Conservation (phyloP, 2,888 invertebrate species). For the Macaria liturata region DNA sequence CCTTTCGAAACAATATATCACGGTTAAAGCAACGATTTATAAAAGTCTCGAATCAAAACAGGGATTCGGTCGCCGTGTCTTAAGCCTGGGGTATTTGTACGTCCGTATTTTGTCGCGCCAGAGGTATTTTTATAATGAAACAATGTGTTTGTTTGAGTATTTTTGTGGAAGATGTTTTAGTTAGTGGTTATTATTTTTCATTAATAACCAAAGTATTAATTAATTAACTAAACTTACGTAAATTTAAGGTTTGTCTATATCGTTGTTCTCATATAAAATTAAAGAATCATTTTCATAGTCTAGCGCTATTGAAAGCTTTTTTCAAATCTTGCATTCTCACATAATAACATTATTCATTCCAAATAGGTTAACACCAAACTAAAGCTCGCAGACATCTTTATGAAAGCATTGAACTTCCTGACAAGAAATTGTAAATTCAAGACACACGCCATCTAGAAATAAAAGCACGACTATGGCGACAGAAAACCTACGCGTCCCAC, state of each 20-base stretch:
- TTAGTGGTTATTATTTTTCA: background rate
- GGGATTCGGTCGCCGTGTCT: constrained; percentile 42
- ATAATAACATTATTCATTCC: no score
- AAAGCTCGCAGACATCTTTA: constrained; percentile 2
- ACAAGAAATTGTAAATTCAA: constrained; percentile 22
- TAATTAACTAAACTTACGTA: no score
- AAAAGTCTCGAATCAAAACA: constrained; percentile 54
- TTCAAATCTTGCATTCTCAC: no score
- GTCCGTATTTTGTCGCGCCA: constrained; percentile 35
- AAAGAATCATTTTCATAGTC: no score
- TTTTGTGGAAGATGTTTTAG: constrained; percentile 1
- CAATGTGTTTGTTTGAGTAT: constrained; percentile 8
- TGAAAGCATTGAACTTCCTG: constrained; percentile 16
- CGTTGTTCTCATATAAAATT: no score
- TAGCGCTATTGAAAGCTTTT: no score
- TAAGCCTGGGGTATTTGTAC: constrained; percentile 38
- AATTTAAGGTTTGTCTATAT: no score
- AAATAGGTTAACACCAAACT: background rate
- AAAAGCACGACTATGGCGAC: constrained; percentile 36
- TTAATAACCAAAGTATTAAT: no score
- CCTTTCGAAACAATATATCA: constrained; percentile 53
- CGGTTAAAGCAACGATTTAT: constrained; percentile 51
- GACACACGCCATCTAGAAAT: constrained; percentile 32
- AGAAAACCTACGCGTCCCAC: constrained; percentile 47
- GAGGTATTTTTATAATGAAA: constrained; percentile 34